A percentile compares a stretch with the other conserved stretches of the same genome.
These are phyloP conservation scores for Bubo blakistoni DNA, from an alignment of 2,113 vertebrate species.

Conservation along the genomic window DNA sequence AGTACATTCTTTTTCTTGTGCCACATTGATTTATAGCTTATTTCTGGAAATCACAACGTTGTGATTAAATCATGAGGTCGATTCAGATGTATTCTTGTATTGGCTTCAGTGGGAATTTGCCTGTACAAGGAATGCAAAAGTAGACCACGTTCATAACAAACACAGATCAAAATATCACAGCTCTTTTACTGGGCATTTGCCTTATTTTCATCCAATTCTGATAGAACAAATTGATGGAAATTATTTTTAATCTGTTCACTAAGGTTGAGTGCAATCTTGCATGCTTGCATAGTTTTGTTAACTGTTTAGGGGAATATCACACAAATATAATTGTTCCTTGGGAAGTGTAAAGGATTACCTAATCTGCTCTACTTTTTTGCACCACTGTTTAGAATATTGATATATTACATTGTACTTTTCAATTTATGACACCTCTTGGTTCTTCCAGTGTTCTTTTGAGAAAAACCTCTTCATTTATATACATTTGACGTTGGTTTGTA, in stretches of 20 bases:
- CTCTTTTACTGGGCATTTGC: background rate
- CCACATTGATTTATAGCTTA: background rate
- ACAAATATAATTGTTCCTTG: background rate
- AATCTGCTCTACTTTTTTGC: background rate
- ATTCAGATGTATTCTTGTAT: background rate
- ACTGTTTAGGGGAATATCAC: background rate
- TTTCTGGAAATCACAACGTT: background rate
- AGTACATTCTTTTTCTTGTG: background rate
- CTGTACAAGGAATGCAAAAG: background rate
- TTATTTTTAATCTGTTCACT: background rate
- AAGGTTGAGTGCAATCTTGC: background rate
- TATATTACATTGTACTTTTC: background rate
- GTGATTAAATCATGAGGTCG: background rate
- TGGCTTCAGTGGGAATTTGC: background rate
- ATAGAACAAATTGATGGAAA: background rate
- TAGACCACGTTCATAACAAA: rapidly evolving
- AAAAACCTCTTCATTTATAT: background rate
- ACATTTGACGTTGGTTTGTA: background rate
- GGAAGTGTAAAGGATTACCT: background rate
- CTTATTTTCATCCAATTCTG: background rate
- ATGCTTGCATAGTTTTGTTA: background rate
- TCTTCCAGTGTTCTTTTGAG: background rate
- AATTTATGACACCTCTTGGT: background rate
- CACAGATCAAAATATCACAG: background rate
- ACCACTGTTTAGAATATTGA: background rate